These are phyloP conservation scores for Peromyscus nudipes DNA, from an alignment of 2,797 vertebrate genomes.

Conservation along the genomic window DNA sequence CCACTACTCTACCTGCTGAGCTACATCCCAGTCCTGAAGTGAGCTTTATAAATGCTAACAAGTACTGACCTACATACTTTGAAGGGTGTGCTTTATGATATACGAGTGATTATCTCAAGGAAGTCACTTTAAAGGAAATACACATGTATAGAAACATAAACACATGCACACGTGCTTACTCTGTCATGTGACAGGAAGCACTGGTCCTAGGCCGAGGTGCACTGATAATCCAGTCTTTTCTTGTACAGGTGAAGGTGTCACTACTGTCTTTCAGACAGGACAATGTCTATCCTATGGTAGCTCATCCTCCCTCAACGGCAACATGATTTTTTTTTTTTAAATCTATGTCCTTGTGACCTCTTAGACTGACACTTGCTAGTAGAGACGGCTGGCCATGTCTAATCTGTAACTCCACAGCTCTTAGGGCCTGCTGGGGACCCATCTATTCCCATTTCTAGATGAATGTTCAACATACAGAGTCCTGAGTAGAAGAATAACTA, in stretches of 20 bases:
- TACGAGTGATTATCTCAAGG: neutral
- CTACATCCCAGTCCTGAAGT: neutral
- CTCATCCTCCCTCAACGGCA: neutral
- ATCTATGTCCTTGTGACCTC: neutral
- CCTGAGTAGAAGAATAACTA: conserved; percentile 2
- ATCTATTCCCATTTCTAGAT: conserved; percentile 36
- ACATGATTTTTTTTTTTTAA: neutral
- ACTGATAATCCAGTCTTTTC: neutral
- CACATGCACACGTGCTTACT: neutral
- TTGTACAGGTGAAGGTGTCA: neutral
- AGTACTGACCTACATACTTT: neutral
- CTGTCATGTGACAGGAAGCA: neutral
- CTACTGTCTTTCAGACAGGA: neutral
- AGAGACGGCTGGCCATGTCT: neutral
- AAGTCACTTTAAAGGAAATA: conserved; percentile 26
- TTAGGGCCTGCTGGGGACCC: neutral
- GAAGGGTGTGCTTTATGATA: neutral
- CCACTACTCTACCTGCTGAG: neutral
- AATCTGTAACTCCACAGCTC: neutral
- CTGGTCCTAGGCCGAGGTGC: neutral
- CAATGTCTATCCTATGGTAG: neutral
- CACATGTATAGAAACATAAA: neutral
- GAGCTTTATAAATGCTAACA: conserved; percentile 51
- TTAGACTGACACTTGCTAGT: neutral
- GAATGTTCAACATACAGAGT: neutral